These are phyloP conservation scores for Corbicula japonica DNA, from an alignment of 2,888 invertebrate genomes.

Conservation along the genomic window DNA sequence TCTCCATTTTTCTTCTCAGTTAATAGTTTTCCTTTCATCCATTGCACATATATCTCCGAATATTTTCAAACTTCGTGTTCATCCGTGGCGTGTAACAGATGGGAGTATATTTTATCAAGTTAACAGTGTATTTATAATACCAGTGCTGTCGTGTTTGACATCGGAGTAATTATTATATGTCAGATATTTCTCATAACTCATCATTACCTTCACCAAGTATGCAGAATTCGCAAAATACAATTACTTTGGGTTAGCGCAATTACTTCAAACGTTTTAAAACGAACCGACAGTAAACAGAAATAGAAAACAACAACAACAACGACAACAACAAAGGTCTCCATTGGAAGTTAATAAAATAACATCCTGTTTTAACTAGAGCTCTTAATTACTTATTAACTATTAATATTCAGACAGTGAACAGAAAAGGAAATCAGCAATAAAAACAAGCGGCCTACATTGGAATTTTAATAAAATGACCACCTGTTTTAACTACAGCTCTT, in stretches of 20 bases:
- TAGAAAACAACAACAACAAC: no score
- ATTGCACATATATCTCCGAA: no score
- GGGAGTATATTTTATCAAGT: conserved; percentile 24
- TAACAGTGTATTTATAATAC: conserved; percentile 15
- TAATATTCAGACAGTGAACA: no score
- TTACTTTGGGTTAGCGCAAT: conserved; percentile 5
- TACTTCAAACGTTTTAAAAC: not conserved
- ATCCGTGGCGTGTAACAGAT: conserved; percentile 6
- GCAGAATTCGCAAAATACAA: not conserved
- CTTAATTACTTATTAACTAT: no score
- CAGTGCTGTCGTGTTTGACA: conserved; percentile 32
- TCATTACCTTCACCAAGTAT: conserved; percentile 3
- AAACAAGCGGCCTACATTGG: no score
- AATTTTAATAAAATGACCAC: conserved; percentile 11
- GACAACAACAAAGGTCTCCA: no score
- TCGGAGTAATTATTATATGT: conserved; percentile 43
- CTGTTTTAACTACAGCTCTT: conserved; percentile 16
- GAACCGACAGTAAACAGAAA: not conserved
- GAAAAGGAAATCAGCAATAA: no score
- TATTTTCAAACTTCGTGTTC: no score
- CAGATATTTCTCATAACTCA: conserved; percentile 32
- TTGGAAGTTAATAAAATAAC: no score
- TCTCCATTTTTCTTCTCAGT: no score
- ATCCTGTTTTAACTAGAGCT: no score
- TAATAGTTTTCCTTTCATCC: no score